These are phyloP conservation scores for Cabera pusaria DNA, from an alignment of 2,888 invertebrate species.

Conservation along the genomic window DNA sequence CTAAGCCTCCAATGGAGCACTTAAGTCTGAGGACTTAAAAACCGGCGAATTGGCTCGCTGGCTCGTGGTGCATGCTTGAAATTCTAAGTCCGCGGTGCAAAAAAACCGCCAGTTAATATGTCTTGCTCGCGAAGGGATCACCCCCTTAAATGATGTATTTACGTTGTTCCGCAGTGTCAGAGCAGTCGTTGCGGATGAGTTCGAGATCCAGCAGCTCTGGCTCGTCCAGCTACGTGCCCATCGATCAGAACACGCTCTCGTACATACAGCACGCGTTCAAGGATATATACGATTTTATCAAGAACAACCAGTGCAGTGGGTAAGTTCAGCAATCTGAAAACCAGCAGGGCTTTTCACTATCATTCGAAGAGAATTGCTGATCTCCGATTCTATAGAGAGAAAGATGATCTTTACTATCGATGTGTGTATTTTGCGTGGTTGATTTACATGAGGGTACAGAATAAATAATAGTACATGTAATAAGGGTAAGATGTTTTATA, in stretches of 20 bases:
- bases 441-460: no score
- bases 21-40: neutral
- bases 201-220: slow-evolving; percentile 64
- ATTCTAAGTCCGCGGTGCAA: neutral
- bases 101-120: neutral
- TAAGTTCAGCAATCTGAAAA: no score
- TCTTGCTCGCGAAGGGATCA: no score
- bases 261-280: slow-evolving; percentile 77
- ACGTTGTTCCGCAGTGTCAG: slow-evolving; percentile 57
- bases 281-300: slow-evolving; percentile 74
- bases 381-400: no score
- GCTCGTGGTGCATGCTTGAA: neutral
- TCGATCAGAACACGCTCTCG: slow-evolving; percentile 71
- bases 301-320: slow-evolving; percentile 76
- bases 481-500: no score
- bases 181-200: slow-evolving; percentile 64
- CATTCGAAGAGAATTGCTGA: no score
- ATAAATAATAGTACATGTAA: no score
- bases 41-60: neutral
- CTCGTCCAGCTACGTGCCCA: slow-evolving; percentile 67
- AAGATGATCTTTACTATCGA: no score
- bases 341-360: no score
- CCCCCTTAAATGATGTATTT: no score
- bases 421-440: no score
- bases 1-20: slow-evolving; percentile 1